Base-by-base conservation (phyloP, 1,140 invertebrate species). In the Plectrocnemia conspersa region DNA sequence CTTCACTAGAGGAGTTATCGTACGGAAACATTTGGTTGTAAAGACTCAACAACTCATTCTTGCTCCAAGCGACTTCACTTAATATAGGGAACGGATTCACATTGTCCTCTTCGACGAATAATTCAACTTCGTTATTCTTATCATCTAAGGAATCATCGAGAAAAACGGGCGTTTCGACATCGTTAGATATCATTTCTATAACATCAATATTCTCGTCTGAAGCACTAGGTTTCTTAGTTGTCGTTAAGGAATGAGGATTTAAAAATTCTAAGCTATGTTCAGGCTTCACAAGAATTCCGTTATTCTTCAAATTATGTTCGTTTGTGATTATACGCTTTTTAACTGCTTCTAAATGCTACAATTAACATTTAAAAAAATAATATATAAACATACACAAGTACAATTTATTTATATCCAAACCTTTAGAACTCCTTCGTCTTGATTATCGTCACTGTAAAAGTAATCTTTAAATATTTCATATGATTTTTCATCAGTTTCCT, bases 261-360 rank as follows among this genome's bases (percentile, higher is more conserved):
- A 52, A 41, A 19, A 33, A 23, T 25, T 52, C 36, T 27, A 52
- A 27, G n/a, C 13, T 27, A n/a, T 54, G 22, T 21, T 63, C 59
- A n/a, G 42, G 22, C 2, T 52, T 46, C 18, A 76, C 65, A 6
- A 77, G 47, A 16, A 68, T 64, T 3, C 66, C 65, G 11, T 68
- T 68, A 2, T 66, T 57, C 10, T 65, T 53, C 40, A 76, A 72
- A 6, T 70, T 64, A 24, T 59, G 56, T 55, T 73, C 63, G 52
- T 76, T 71, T 33, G 66, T 35, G 1, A 44, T 55, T 3, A 74
- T 70, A 2, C 74, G 64, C 41, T 67, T 56, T 9, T 65, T 58
- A 56, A 77, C 78, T 59, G 74, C 71, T 15, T 71, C 59, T 6
- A 71, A 63, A 55, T 73, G 69, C 68, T 73, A 65, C 38, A 64